phyloP scores from a whole-genome alignment of 1,140 invertebrate genomes.

The Subanguina moxae region DNA sequence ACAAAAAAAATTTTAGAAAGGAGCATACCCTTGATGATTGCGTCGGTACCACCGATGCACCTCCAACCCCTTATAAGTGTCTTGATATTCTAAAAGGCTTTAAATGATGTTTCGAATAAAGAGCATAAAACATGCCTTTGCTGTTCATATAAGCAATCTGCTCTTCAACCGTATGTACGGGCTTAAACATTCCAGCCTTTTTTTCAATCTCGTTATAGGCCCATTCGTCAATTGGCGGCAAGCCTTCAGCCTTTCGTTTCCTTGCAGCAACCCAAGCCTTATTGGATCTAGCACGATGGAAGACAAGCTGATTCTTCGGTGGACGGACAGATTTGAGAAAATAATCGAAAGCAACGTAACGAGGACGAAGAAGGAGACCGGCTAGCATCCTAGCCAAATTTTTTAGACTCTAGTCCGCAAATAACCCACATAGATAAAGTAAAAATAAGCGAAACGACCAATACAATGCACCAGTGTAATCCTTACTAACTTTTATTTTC shows the following conservation, averaged over 20 bases:
- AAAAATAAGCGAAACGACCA: no score
- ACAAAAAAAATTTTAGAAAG: no score
- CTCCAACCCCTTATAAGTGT: conserved; percentile 56
- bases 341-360: no score
- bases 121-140: conserved; percentile 32
- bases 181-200: conserved; percentile 55
- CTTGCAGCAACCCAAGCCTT: neutral
- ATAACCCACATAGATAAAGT: no score
- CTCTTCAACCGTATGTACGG: conserved; percentile 52
- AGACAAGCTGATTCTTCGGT: neutral
- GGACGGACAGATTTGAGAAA: no score
- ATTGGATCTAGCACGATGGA: neutral
- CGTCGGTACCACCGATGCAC: conserved; percentile 53
- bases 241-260: neutral
- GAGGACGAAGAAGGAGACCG: no score
- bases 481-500: no score
- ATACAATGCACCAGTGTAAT: no score
- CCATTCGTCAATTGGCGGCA: conserved; percentile 5
- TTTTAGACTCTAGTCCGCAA: no score
- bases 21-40: conserved; percentile 35
- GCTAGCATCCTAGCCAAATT: no score
- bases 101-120: neutral
- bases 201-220: conserved; percentile 37
- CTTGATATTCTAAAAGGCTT: conserved; percentile 45
- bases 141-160: conserved; percentile 14